Evolutionary conservation across 2,888 invertebrate genomes (phyloP), one percentile per base, ranked within the genome.

Genomic region (Eupithecia tripunctaria): DNA sequence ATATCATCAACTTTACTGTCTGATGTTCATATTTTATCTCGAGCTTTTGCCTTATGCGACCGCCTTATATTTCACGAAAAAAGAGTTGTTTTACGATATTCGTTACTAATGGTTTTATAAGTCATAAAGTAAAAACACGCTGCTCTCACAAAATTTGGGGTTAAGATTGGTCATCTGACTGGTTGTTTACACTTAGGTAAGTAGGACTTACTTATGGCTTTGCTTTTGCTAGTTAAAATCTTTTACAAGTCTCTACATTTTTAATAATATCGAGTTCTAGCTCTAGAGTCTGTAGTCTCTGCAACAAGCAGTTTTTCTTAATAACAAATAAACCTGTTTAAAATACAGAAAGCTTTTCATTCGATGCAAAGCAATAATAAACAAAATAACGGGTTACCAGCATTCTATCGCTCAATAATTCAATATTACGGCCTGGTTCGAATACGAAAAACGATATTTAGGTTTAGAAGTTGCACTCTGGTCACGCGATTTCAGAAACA

Each of bases 401-500:
- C 64, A 64, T 64, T 64, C 38, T 64, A 64, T 68, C 62, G 68
- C 68, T 68, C 68, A 64, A 64, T 64, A 64, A 64, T 64, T 67
- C 60, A 65, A 65, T 74, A 67, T 47, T 51, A 67, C 32, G 32
- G 75, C 77, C 75, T 77, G 74, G 74, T 77, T 77, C 72, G 73
- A 70, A 75, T 67, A 74, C 73, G 71, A 79, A 74, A 75, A 78
- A 79, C 78, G 74, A 74, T 75, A 78, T 78, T 76, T 72, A 72
- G 65, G 74, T 72, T 82, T 78, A 81, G 84, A 83, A 84, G 82
- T 84, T 82, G 79, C 83, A 84, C 82, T 81, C 82, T 81, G 82
- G 81, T 81, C 92, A 92, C 91, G 92, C 92, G 89, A 92, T 89
- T 88, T 86, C 87, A 84, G 86, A 81, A 86, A 85, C 84, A 84